phyloP scores from a whole-genome alignment of 2,113 vertebrate genomes.

The Vicugna pacos region DNA sequence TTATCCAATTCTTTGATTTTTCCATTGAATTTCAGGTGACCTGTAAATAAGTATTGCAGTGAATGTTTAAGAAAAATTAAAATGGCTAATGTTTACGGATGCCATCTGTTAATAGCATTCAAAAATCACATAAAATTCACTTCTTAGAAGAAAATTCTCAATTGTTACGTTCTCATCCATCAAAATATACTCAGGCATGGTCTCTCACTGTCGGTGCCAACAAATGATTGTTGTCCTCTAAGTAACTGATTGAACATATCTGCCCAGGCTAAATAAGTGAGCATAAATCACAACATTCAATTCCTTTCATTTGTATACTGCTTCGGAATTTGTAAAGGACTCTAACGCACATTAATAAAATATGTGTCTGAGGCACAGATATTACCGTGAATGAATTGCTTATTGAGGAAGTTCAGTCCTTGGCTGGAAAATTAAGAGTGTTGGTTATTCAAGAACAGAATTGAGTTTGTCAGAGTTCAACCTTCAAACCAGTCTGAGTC shows the following conservation, averaged over 20 bases:
- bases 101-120: background rate
- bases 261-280: background rate
- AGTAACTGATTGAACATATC: background rate
- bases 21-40: constrained; percentile 12
- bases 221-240: background rate
- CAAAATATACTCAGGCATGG: background rate
- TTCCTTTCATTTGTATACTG: background rate
- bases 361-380: background rate
- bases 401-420: background rate
- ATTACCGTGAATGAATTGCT: background rate
- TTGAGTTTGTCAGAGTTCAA: background rate
- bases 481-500: background rate
- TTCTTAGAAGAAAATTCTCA: background rate
- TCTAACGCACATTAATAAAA: background rate
- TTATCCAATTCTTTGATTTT: constrained; percentile 33
- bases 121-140: background rate
- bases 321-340: background rate
- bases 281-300: background rate
- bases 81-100: background rate
- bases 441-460: background rate
- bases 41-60: background rate
- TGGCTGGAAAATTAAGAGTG: background rate
- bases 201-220: background rate
- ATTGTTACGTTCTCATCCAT: background rate
- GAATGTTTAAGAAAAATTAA: background rate